Percentiles rank a stretch among this genome's conserved stretches.
phyloP scores from a whole-genome alignment of 1,140 invertebrate genomes.

The Drosophila pachea region DNA sequence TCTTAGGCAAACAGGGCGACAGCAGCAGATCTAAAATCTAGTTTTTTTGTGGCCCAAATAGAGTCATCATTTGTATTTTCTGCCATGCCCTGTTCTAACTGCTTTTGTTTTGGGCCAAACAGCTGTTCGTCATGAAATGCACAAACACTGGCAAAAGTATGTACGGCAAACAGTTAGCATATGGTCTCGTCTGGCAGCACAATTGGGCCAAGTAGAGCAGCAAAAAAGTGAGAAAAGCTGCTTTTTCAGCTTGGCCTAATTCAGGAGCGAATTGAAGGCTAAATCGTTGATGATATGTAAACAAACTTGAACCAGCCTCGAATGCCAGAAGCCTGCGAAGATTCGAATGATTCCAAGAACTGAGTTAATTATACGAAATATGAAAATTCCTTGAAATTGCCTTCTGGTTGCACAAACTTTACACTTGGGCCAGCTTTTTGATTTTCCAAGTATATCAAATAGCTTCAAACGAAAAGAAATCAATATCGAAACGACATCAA shows the following conservation, averaged over 20 bases:
- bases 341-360: too few relatives aligned
- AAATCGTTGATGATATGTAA: too few relatives aligned
- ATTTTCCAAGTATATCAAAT: not conserved
- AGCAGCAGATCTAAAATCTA: too few relatives aligned
- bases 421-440: too few relatives aligned
- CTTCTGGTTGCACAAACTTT: too few relatives aligned
- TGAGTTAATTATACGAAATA: too few relatives aligned
- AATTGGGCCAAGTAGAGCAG: conserved; percentile 3
- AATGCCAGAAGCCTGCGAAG: too few relatives aligned
- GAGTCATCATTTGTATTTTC: conserved; percentile 55
- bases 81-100: conserved; percentile 27
- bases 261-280: too few relatives aligned
- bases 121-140: conserved; percentile 64
- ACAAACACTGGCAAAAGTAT: not conserved
- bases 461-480: not conserved
- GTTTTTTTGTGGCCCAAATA: conserved; percentile 40
- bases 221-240: conserved; percentile 3
- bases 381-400: too few relatives aligned
- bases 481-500: not conserved
- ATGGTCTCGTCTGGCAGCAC: not conserved
- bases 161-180: not conserved
- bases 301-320: too few relatives aligned
- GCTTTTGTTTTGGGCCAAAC: conserved; percentile 64
- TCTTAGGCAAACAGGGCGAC: conserved; percentile 32
- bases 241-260: too few relatives aligned